These are phyloP conservation scores for Catostylus mosaicus DNA, from an alignment of 30 jellyfish, hydroid and myxozoan genomes.

Conservation along the genomic window DNA sequence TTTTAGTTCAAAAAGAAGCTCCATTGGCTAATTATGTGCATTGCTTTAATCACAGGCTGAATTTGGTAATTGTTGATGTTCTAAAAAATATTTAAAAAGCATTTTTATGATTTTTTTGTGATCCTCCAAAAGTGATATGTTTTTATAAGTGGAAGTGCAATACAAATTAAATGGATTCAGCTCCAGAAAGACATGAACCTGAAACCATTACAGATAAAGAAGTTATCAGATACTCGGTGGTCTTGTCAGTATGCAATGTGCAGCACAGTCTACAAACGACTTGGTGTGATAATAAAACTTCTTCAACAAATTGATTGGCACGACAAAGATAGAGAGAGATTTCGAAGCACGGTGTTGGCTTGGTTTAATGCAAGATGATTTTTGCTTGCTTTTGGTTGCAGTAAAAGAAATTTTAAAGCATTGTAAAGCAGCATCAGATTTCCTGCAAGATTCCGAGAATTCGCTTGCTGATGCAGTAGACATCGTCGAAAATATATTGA, in stretches of 20 bases:
- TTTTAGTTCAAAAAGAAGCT: slow-evolving; percentile 23
- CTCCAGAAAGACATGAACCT: not conserved
- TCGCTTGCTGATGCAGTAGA: slow-evolving; percentile 55
- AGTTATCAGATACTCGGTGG: too few relatives aligned
- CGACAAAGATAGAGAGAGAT: too few relatives aligned
- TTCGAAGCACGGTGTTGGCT: slow-evolving; percentile 51
- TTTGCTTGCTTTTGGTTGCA: slow-evolving; percentile 28
- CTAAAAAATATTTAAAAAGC: slow-evolving; percentile 13
- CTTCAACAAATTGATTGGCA: too few relatives aligned
- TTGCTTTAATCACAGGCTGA: slow-evolving; percentile 30
- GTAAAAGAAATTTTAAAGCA: not conserved
- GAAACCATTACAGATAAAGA: too few relatives aligned
- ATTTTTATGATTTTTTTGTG: not conserved
- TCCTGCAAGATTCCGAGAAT: slow-evolving; percentile 37
- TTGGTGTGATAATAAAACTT: too few relatives aligned
- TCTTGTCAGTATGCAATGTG: too few relatives aligned
- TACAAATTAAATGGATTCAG: not conserved
- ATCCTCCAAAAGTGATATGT: not conserved
- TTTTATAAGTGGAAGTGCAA: not conserved
- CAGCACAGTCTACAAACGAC: too few relatives aligned
- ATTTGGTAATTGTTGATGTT: slow-evolving; percentile 18
- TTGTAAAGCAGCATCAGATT: slow-evolving; percentile 41
- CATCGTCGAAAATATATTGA: slow-evolving; percentile 35
- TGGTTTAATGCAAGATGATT: slow-evolving; percentile 21
- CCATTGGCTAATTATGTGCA: slow-evolving; percentile 48